A percentile compares a stretch with the other conserved stretches of the same genome.
phyloP scores from a whole-genome alignment of 2,888 invertebrate species.

The Polyommatus iphigenia region DNA sequence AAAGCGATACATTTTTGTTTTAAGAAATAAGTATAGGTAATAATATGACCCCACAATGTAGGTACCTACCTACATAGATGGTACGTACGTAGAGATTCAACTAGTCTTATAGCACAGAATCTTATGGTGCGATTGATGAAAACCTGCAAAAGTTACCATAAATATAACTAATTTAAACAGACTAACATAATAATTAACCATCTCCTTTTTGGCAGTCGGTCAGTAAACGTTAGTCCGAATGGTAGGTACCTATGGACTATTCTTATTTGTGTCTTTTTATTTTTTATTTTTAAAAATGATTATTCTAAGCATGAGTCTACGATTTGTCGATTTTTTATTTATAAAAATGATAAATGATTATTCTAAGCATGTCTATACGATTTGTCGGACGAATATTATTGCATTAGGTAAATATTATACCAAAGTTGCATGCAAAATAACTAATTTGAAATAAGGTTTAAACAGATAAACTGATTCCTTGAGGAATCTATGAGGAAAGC shows the following conservation, averaged over 20 bases:
- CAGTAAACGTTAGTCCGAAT: too few species aligned
- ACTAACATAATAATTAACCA: background rate
- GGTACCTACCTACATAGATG: too few species aligned
- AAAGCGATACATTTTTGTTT: too few species aligned
- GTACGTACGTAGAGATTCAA: too few species aligned
- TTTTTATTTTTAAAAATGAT: background rate
- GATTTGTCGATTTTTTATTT: background rate
- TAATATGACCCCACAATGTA: background rate
- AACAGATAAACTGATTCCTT: background rate
- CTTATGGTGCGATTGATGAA: too few species aligned
- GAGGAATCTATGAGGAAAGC: background rate
- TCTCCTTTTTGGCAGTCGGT: too few species aligned
- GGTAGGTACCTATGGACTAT: background rate
- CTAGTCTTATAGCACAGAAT: too few species aligned
- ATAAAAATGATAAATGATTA: background rate
- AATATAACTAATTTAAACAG: background rate
- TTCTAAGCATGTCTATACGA: background rate
- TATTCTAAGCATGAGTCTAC: background rate
- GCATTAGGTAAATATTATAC: background rate
- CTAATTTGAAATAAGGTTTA: background rate
- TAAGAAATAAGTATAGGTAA: too few species aligned
- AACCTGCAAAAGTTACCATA: too few species aligned
- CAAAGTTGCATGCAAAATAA: background rate
- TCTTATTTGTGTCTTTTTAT: background rate
- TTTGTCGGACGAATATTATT: slow-evolving; percentile 4